These are phyloP conservation scores for Triops cancriformis DNA, from an alignment of 1,140 invertebrate genomes.

Conservation along the genomic window DNA sequence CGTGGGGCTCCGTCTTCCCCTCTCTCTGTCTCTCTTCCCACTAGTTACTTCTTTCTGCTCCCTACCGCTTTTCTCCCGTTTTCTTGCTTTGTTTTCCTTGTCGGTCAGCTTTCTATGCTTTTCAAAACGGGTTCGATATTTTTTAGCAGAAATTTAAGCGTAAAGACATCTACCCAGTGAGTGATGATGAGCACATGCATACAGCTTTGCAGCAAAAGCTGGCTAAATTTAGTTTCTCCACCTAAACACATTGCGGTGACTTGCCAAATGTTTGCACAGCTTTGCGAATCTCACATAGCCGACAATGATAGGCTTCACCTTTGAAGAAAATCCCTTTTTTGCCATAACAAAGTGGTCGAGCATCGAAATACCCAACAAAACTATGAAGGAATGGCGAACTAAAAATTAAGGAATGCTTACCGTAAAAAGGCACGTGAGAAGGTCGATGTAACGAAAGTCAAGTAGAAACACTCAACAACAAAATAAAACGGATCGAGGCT, in stretches of 20 bases:
- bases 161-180: neutral
- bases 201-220: neutral
- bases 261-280: neutral
- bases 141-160: neutral
- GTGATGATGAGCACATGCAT: constrained; percentile 2
- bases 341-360: neutral
- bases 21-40: neutral
- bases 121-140: neutral
- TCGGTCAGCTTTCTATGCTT: neutral
- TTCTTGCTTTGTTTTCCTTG: neutral
- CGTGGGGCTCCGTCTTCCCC: neutral
- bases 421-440: constrained; percentile 7
- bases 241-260: neutral
- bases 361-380: neutral
- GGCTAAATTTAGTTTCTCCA: neutral
- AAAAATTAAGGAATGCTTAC: neutral
- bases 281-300: neutral
- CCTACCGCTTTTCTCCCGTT: neutral
- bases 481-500: neutral
- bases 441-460: constrained; percentile 8
- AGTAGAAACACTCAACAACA: neutral
- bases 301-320: neutral
- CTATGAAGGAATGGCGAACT: neutral
- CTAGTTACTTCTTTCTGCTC: no score
- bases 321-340: neutral